Evolutionary conservation across 35 echinoderm and acorn worm species (phyloP), one percentile per base, ranked within the genome.

Genomic region (Lytechinus pictus): DNA sequence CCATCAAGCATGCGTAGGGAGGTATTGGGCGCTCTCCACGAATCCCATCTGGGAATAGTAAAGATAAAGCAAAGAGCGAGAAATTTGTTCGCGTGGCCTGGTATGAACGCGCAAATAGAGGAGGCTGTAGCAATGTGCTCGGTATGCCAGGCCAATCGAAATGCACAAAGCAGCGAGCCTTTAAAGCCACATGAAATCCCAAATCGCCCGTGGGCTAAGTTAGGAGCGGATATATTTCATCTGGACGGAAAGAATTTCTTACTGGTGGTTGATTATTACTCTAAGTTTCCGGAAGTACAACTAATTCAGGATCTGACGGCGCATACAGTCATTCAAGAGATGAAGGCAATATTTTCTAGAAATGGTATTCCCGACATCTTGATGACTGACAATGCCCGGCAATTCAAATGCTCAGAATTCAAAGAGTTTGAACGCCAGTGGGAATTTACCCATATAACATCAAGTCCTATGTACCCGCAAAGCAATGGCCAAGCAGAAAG

Each of bases 81-180:
- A 58, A 94, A 96, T 54, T 98, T 96, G 71, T 44, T 98, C 21
- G 95, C 94, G 54, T 98, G 97, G 96, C 94, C 97, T 53, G 89
- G 92, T 27, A 96, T 98, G 97, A 95, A 55, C 27, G 52, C 90
- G 10, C 52, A 96, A 52, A 6, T 98, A 10, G 95, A 94, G 28
- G 53, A 96, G 56, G 91, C 88, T 11, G 89, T 98, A 16, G 86
- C 92, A 16, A 87, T 28, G 71, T 98, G 97, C 94, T 55, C 95
- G 33, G 55, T 87, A 6, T 96, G 96, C 88, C 51, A 27, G 8
- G 57, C 91, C 6, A 28, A 94, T 14, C 86, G 54, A n/a, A 94
- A 66, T 27, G 91, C 89, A 91, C 97, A 98, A 27, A 86, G 53
- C 8, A 98, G 94, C 53, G 88, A 98, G 86, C 66, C 96, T 6